Conservation (phyloP, 2,888 invertebrate genomes). For the Zygaena filipendulae region DNA sequence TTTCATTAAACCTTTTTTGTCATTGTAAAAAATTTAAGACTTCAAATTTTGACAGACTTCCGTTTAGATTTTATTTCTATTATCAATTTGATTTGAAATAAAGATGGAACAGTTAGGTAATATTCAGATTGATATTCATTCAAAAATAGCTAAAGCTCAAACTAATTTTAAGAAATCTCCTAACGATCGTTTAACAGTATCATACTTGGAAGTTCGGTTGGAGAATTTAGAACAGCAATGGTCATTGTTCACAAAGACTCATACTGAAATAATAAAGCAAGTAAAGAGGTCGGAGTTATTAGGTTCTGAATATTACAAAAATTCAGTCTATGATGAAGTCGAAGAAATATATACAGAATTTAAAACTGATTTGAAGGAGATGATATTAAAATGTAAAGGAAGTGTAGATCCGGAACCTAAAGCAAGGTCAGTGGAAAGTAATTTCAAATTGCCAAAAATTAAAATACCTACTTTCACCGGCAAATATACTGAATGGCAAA, state of each 20-base stretch:
- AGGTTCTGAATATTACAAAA: slow-evolving; percentile 3
- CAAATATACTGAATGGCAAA: slow-evolving; percentile 11
- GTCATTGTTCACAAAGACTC: slow-evolving; percentile 6
- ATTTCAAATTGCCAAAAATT: slow-evolving; percentile 12
- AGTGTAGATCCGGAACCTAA: slow-evolving; percentile 2
- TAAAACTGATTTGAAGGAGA: slow-evolving; percentile 8
- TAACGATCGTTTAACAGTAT: slow-evolving; percentile 6
- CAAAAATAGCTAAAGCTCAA: no score
- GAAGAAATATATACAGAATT: slow-evolving; percentile 7
- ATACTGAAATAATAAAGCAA: slow-evolving; percentile 3
- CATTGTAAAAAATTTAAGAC: no score
- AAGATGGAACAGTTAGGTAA: no score
- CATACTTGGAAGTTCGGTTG: slow-evolving; percentile 8
- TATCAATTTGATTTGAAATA: no score
- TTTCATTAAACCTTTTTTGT: no score
- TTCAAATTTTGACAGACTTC: no score
- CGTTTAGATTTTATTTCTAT: no score
- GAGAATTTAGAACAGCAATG: slow-evolving; percentile 12
- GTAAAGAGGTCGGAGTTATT: slow-evolving; percentile 1
- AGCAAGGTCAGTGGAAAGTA: no score
- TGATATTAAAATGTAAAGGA: slow-evolving; percentile 1
- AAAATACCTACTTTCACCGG: slow-evolving; percentile 10
- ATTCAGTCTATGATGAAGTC: slow-evolving; percentile 4
- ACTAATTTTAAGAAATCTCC: no score
- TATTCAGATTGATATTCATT: no score